Evolutionary conservation across 92 coral and sea anemone genomes (phyloP), one percentile per base, ranked within the genome.

Genomic region (Zoanthus sansibaricus): DNA sequence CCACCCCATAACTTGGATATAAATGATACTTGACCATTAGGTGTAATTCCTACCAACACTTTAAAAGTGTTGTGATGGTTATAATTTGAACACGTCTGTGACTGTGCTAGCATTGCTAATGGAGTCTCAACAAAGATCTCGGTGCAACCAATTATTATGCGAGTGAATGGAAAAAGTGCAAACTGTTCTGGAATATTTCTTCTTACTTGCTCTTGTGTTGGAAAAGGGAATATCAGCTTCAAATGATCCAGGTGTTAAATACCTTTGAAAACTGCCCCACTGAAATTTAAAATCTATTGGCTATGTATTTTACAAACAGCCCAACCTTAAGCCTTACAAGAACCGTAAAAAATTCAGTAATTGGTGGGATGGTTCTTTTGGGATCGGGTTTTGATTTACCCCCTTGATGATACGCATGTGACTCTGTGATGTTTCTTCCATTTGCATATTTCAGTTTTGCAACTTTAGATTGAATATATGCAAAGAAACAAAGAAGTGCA

Each of bases 11-110:
- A 25, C 25, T 86, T 74, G 56, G 90, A 87, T 20, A 91, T 83
- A 82, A 87, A 86, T 64, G 74, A 69, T 15, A 86, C 92, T 49
- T 90, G 92, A 14, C 89, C 89, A 89, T 89, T 85, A 68, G 93
- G 90, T 9, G 90, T 79, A 74, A 87, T 71, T 71, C 93, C 93
- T 46, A 87, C 76, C 73, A 90, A 76, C 10, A 82, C 93, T 83
- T 87, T 87, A 82, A 91, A 75, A 45, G 93, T 87, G 58, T 87
- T 86, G 4, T 62, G 69, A 3, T 62, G 69, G 7, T 6, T 62
- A 62, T 62, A 62, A n/a, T 62, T 62, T 12, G 90, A 86, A 90
- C 88, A 90, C 45, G 93, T 86, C 86, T 90, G 84, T 71, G 93
- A 90, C 90, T 90, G 93, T 70, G 93, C 90, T 76, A 49, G 69